These are phyloP conservation scores for Choreutis nemorana DNA, from an alignment of 2,888 invertebrate species.

Conservation along the genomic window DNA sequence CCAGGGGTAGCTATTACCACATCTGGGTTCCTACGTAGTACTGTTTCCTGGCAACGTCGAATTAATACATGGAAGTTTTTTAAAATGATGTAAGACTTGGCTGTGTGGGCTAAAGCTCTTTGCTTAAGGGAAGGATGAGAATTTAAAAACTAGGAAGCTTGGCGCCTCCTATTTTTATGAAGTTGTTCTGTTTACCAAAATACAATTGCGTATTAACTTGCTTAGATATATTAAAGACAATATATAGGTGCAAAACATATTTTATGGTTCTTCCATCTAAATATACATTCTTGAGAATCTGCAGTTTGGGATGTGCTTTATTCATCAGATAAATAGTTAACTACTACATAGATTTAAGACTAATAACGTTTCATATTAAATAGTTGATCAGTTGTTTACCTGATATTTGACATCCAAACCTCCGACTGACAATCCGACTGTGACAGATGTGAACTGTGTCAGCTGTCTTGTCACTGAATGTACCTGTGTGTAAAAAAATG, in stretches of 20 bases:
- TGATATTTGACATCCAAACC: constrained; percentile 84
- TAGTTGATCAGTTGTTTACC: constrained; percentile 20
- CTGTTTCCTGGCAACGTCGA: constrained; percentile 73
- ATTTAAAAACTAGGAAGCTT: not conserved
- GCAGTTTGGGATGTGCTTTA: not conserved
- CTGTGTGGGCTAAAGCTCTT: not conserved
- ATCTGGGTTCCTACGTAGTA: constrained; percentile 91
- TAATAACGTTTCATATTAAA: not conserved
- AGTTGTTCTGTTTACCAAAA: too few species aligned
- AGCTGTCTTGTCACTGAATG: constrained; percentile 93
- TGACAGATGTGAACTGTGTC: constrained; percentile 84
- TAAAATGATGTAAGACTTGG: not conserved
- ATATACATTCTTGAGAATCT: not conserved
- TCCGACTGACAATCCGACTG: constrained; percentile 86
- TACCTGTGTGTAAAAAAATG: constrained; percentile 66
- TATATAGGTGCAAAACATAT: too few species aligned
- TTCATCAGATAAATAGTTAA: not conserved
- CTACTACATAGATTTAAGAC: not conserved
- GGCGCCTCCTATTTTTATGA: too few species aligned
- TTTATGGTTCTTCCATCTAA: too few species aligned
- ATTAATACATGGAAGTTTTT: not conserved
- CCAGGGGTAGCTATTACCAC: constrained; percentile 99
- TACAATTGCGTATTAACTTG: too few species aligned
- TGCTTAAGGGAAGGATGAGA: not conserved
- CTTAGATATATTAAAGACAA: too few species aligned